A percentile compares a stretch with the other conserved stretches of the same genome.
Conservation (phyloP, 2,888 invertebrate species). For the Drosophila tanythrix region DNA sequence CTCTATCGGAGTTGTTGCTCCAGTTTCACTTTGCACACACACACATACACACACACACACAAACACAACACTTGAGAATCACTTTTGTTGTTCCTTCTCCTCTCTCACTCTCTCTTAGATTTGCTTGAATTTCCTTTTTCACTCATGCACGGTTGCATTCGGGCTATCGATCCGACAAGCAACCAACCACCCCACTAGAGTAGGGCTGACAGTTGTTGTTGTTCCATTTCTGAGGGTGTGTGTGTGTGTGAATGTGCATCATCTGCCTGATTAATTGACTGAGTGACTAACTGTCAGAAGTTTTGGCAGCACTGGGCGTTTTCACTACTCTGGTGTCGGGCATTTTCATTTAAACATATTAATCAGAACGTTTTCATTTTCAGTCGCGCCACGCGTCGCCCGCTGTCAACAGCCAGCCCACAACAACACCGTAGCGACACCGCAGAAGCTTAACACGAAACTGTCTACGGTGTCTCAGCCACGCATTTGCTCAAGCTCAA, state of each 20-base stretch:
- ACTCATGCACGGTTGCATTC: conserved; percentile 72
- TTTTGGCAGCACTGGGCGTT: conserved; percentile 10
- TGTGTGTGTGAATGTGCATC: conserved; percentile 13
- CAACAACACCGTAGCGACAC: conserved; percentile 51
- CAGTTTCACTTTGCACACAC: conserved; percentile 38
- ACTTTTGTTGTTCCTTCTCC: conserved; percentile 35
- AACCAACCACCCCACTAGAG: conserved; percentile 60
- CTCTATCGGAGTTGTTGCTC: conserved; percentile 45
- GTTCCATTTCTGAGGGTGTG: conserved; percentile 33
- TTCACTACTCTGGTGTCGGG: conserved; percentile 28
- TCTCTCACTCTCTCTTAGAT: conserved; percentile 1
- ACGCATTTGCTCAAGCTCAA: conserved; percentile 49
- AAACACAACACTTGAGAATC: conserved; percentile 24
- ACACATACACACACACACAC: background rate
- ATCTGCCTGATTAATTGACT: conserved; percentile 13
- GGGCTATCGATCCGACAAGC: conserved; percentile 63
- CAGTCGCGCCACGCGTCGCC: conserved; percentile 56
- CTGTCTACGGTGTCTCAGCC: conserved; percentile 46
- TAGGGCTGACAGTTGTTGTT: conserved; percentile 36
- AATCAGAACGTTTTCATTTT: conserved; percentile 55
- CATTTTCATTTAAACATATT: conserved; percentile 22
- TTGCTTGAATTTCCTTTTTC: conserved; percentile 30
- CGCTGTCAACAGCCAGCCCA: conserved; percentile 41
- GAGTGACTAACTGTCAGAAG: conserved; percentile 14
- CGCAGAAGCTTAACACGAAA: conserved; percentile 58